Base-by-base conservation (phyloP, 2,797 vertebrate genomes). In the Clarias laeviceps region DNA sequence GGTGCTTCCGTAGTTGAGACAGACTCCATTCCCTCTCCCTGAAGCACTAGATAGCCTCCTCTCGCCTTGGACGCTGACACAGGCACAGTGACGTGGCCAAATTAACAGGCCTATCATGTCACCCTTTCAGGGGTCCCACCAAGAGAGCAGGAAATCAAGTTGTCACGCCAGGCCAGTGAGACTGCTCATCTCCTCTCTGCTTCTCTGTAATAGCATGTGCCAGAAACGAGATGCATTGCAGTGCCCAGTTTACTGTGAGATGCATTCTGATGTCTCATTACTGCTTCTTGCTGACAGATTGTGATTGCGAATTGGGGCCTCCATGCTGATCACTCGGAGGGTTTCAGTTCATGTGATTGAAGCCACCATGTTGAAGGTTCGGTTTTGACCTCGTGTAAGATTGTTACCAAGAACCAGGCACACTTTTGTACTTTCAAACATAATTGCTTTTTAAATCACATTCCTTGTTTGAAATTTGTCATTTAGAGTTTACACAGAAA, bases 51-150 rank as follows among this genome's bases (percentile, higher is more conserved):
- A 89, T 91, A 93, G 94, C 94, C 91, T 91, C 91, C 59, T 89
- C 88, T 91, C 87, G 85, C 87, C 66, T 62, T n/a, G 79, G 69
- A 93, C 93, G 91, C 94, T 96, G 95, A 96, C 96, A 96, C 95
- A 95, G 83, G 82, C 95, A 96, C 95, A 95, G 96, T 96, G 96
- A 96, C 96, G 96, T 95, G 94, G 94, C 95, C 94, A 96, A 97
- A 97, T 97, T 96, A 97, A 96, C 96, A 96, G 93, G 95, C 96
- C 95, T 94, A 96, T 97, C 96, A 96, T 95, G 96, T 96, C 95
- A 94, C 95, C 89, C 88, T 85, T 89, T 88, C 91, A 90, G 90
- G 85, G 83, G 93, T 94, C 95, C 94, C 94, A 95, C 84, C 85
- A 94, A 93, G 95, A 96, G 94, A 95, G 95, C 95, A 96, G 95